Percentiles rank a stretch among this genome's conserved stretches.
Conservation (phyloP, 2,113 vertebrate species). For the Corvus cornix region DNA sequence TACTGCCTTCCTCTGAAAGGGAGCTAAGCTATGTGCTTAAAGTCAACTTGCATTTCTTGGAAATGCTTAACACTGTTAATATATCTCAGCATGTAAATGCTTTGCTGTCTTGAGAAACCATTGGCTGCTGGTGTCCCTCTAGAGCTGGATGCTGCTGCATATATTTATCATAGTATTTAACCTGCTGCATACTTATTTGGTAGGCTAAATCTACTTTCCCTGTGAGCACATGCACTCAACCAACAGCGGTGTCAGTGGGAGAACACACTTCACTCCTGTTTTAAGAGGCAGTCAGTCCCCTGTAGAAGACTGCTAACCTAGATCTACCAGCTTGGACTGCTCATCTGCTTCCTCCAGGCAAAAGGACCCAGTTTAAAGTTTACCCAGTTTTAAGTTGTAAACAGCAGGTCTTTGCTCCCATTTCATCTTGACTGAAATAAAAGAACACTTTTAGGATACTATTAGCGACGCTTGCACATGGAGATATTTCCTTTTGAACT, state of each 20-base stretch:
- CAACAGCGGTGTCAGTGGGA: background rate
- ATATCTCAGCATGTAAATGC: background rate
- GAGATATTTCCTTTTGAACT: background rate
- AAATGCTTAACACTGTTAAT: background rate
- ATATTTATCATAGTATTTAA: background rate
- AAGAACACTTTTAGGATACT: accelerated
- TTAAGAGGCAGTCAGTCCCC: background rate
- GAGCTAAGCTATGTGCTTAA: background rate
- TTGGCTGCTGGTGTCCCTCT: background rate
- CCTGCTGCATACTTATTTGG: background rate
- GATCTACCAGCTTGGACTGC: background rate
- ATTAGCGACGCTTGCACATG: background rate
- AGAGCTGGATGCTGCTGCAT: background rate
- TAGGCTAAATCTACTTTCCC: background rate
- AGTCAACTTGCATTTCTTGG: background rate
- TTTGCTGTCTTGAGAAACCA: background rate
- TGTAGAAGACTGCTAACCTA: accelerated
- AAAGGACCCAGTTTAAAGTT: background rate
- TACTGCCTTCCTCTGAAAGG: background rate
- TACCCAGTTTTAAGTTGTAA: background rate
- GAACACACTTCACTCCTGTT: background rate
- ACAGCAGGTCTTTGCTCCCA: background rate
- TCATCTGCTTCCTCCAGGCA: background rate
- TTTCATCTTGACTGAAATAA: background rate
- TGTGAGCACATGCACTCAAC: background rate